These are phyloP conservation scores for Drosophila oshimai DNA, from an alignment of 1,140 invertebrate species.

Conservation along the genomic window DNA sequence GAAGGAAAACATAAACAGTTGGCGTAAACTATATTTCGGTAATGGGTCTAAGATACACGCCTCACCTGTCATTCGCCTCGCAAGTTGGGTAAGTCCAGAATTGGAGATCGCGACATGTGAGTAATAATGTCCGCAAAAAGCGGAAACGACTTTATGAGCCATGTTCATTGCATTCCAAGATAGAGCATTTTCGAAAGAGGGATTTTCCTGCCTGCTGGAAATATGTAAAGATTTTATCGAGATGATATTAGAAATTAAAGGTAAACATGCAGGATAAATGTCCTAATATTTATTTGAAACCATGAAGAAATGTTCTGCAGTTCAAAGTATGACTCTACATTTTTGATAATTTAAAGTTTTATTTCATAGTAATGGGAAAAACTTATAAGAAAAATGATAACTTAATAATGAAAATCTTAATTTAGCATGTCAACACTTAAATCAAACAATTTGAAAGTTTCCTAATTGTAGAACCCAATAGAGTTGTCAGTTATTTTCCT, in stretches of 20 bases:
- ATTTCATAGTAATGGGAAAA: too few species aligned
- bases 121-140: conserved; percentile 12
- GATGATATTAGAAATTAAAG: too few species aligned
- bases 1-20: conserved; percentile 63
- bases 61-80: conserved; percentile 12
- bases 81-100: conserved; percentile 15
- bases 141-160: background rate
- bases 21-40: conserved; percentile 17
- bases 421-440: too few species aligned
- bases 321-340: too few species aligned
- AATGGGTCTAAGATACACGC: conserved; percentile 1
- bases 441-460: too few species aligned
- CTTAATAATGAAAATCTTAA: too few species aligned
- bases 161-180: background rate
- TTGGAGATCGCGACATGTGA: background rate
- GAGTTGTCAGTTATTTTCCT: background rate
- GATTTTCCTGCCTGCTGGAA: background rate
- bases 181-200: background rate
- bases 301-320: too few species aligned
- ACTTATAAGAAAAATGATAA: too few species aligned
- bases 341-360: too few species aligned
- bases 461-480: background rate
- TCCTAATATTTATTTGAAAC: too few species aligned
- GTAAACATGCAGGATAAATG: too few species aligned
- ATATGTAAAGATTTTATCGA: too few species aligned